These are phyloP conservation scores for Parapristionchus giblindavisi DNA, from an alignment of 2,888 invertebrate species.

Conservation along the genomic window DNA sequence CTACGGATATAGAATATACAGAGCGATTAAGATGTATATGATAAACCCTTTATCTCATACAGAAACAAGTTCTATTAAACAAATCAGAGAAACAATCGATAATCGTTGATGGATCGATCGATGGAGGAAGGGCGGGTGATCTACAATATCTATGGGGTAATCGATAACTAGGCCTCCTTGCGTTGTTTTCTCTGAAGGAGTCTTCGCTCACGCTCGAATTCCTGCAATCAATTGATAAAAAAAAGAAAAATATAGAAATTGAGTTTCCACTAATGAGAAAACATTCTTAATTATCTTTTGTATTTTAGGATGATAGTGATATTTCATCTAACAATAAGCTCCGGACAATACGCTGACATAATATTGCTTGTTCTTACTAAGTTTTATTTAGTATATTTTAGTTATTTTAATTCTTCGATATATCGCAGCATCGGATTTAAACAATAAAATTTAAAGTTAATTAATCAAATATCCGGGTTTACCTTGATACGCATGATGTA, in stretches of 20 bases:
- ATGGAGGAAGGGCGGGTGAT: neutral
- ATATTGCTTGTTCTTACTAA: neutral
- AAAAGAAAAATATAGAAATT: neutral
- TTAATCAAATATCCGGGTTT: neutral
- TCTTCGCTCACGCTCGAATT: conserved; percentile 68
- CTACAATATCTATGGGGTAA: conserved; percentile 1
- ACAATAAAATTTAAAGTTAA: neutral
- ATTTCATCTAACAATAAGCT: neutral
- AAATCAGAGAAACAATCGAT: neutral
- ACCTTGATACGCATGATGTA: conserved; percentile 65
- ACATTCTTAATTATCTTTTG: neutral
- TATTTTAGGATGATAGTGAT: neutral
- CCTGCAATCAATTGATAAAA: too few relatives aligned
- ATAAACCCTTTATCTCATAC: neutral
- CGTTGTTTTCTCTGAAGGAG: conserved; percentile 62
- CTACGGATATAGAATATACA: neutral
- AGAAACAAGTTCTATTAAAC: too few relatives aligned
- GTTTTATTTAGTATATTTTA: neutral
- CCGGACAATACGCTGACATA: neutral
- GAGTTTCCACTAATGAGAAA: neutral
- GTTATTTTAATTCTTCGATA: neutral
- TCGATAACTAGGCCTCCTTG: conserved; percentile 48
- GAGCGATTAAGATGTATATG: neutral
- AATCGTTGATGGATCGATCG: conserved; percentile 13
- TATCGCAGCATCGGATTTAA: neutral